Conservation (phyloP, 2,888 invertebrate species). For the Coelinius sp. region DNA sequence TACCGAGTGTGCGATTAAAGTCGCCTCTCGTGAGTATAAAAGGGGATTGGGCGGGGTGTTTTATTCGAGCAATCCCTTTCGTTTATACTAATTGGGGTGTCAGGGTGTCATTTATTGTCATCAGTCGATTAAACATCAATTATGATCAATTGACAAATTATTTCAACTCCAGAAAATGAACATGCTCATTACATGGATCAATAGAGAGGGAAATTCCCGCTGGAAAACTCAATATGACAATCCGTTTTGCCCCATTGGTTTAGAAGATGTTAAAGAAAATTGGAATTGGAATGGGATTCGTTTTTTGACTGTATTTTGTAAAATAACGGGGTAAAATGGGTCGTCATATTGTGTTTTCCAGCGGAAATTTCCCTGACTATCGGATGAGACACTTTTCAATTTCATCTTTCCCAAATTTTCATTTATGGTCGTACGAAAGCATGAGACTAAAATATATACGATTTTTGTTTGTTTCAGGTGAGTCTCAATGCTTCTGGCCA, state of each 20-base stretch:
- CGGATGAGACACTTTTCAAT: background rate
- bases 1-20: constrained; percentile 26
- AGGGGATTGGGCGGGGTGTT: background rate
- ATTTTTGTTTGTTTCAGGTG: background rate
- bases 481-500: no score
- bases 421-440: background rate
- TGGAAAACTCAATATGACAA: no score
- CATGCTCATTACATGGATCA: no score
- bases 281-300: background rate
- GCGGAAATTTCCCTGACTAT: background rate
- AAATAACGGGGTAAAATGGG: background rate
- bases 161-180: background rate
- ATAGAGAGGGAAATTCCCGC: no score
- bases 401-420: background rate
- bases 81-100: background rate
- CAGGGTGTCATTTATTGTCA: background rate
- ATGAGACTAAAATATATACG: background rate
- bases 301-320: background rate
- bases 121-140: background rate
- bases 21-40: background rate
- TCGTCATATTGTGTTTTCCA: background rate
- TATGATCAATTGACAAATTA: background rate
- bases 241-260: no score
- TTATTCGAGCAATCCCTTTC: background rate
- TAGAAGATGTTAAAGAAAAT: no score